Percentiles rank a stretch among this genome's conserved stretches.
phyloP scores from a whole-genome alignment of 2,797 vertebrate genomes.

The Agapornis canus region DNA sequence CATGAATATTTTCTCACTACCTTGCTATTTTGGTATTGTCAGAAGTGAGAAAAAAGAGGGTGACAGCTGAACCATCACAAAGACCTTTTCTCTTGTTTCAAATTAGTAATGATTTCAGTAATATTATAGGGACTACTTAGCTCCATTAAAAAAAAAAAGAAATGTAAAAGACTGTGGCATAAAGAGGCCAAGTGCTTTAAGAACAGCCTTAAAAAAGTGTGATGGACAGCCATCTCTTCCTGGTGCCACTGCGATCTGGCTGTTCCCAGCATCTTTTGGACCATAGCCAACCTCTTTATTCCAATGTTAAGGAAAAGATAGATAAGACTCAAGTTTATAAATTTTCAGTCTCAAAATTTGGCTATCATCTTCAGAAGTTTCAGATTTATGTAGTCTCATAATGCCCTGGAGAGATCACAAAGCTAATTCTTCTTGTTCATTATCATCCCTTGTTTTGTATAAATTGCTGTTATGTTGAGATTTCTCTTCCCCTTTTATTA shows the following conservation, averaged over 20 bases:
- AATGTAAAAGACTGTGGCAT: background rate
- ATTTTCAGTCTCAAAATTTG: slow-evolving; percentile 30
- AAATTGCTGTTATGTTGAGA: slow-evolving; percentile 70
- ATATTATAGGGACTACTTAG: background rate
- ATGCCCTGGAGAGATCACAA: slow-evolving; percentile 38
- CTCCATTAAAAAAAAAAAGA: slow-evolving; percentile 14
- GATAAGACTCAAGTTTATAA: slow-evolving; percentile 13
- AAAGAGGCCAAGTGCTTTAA: background rate
- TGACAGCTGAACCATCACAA: slow-evolving; percentile 27
- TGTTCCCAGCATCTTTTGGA: background rate
- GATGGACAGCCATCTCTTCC: background rate
- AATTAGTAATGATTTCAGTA: slow-evolving; percentile 30
- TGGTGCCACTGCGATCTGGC: background rate
- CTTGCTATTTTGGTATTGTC: slow-evolving; percentile 24
- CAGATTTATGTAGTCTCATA: slow-evolving; percentile 59
- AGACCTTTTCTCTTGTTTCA: slow-evolving; percentile 55
- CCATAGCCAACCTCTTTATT: background rate
- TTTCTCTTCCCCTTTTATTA: slow-evolving; percentile 73
- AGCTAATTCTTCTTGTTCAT: slow-evolving; percentile 60
- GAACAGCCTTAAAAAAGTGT: background rate
- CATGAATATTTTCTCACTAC: slow-evolving; percentile 42
- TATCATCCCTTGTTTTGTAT: slow-evolving; percentile 75
- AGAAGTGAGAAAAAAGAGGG: slow-evolving; percentile 44
- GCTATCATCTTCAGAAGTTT: slow-evolving; percentile 41
- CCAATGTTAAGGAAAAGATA: background rate